Conservation (phyloP, 2,113 vertebrate genomes). For the Cygnus buccinator region DNA sequence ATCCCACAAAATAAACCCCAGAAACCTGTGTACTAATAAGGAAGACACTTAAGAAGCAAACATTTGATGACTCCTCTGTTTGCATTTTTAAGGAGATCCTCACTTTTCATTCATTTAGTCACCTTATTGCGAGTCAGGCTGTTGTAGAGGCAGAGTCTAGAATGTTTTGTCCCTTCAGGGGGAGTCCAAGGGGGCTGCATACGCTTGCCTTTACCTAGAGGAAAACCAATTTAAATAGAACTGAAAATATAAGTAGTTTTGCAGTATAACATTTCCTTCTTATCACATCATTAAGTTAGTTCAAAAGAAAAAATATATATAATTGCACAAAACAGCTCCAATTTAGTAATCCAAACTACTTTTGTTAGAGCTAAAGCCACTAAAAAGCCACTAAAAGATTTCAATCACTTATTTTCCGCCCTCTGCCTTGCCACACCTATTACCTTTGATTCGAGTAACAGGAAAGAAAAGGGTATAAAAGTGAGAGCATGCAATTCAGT, state of each 20-base stretch:
- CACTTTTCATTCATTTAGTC: background rate
- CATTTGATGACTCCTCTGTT: background rate
- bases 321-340: background rate
- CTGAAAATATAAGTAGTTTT: background rate
- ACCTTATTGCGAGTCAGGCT: slow-evolving; percentile 95
- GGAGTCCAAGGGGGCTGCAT: slow-evolving; percentile 87
- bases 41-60: background rate
- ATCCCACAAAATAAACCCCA: background rate
- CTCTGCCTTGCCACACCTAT: background rate
- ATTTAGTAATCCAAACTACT: background rate
- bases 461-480: background rate
- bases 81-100: background rate
- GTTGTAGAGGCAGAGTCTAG: slow-evolving; percentile 91
- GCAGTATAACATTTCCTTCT: background rate
- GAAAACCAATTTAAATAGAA: background rate
- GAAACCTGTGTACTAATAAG: background rate
- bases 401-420: background rate
- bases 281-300: background rate
- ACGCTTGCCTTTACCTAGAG: slow-evolving; percentile 85
- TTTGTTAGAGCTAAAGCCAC: background rate
- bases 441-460: background rate
- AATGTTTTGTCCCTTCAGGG: slow-evolving; percentile 81
- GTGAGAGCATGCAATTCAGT: background rate
- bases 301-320: background rate
- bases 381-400: background rate